Evolutionary conservation across 2,797 vertebrate species (phyloP), one percentile per base, ranked within the genome.

Genomic region (Pseudotriccus pelzelni): DNA sequence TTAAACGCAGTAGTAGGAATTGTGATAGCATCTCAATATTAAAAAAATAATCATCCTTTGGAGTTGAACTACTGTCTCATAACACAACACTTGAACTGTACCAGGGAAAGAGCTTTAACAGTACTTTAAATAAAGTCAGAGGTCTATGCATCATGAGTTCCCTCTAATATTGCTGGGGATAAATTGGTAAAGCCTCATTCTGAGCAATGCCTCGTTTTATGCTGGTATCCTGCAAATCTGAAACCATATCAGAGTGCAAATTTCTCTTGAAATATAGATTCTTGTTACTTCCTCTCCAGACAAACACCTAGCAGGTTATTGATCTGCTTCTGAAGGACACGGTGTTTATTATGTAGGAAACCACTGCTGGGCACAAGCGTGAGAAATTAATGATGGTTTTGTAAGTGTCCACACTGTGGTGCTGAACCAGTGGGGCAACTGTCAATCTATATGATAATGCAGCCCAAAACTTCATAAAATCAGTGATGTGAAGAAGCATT

Each of bases 381-480:
- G 96, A 98, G 97, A 97, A 98, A 98, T 98, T 98, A 98, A 98
- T 97, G 97, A 98, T 92, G 96, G 96, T 90, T 98, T 97, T 92
- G 87, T 95, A 94, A 97, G 97, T 90, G 95, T 96, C 97, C 97
- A 97, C 41, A 95, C 97, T 92, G 96, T 76, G 92, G 97, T 97
- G 97, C 92, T 96, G 97, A 98, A 97, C 89, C 95, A 88, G 96
- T 92, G 97, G 97, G 98, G 95, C 97, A 97, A 97, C 97, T 97
- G 97, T 97, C 98, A 98, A 98, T 98, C 98, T 98, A 97, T 98
- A 98, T 98, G 97, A 98, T 98, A 98, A 98, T 98, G 97, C 95
- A 97, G 96, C 97, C 97, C 96, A 89, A 97, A 98, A 98, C 97
- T 98, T 98, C 97, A 98, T 98, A 98, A 98, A 98, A 96, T 94